Conservation (phyloP, 92 coral and sea anemone genomes). For the Isaurus tuberculatus region DNA sequence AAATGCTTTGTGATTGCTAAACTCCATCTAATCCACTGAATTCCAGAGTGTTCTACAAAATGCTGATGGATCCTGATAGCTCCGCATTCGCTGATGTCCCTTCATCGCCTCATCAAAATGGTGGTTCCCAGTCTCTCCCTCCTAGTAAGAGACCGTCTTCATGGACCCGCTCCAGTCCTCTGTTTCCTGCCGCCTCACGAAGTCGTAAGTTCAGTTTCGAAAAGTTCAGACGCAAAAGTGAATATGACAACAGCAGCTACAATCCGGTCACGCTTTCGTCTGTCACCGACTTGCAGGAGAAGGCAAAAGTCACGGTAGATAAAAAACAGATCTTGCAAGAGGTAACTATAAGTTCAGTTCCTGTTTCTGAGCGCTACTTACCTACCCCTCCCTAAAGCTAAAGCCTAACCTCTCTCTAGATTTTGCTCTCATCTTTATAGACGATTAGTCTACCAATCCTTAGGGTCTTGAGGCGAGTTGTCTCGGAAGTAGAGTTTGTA, state of each 20-base stretch:
- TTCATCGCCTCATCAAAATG: conserved; percentile 41
- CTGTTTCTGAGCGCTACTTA: too few species aligned
- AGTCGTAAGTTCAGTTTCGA: conserved; percentile 79
- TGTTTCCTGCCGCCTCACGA: conserved; percentile 69
- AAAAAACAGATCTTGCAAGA: conserved; percentile 53
- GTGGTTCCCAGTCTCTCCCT: conserved; percentile 59
- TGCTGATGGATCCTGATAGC: conserved; percentile 70
- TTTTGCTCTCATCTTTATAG: too few species aligned
- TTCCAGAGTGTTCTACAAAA: conserved; percentile 85
- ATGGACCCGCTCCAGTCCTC: conserved; percentile 64
- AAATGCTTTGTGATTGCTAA: neutral
- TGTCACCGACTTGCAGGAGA: conserved; percentile 67
- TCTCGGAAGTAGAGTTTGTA: too few species aligned
- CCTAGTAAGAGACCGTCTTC: conserved; percentile 65
- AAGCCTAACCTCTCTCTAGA: too few species aligned
- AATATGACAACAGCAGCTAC: conserved; percentile 45
- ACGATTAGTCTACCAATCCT: too few species aligned
- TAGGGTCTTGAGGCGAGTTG: too few species aligned
- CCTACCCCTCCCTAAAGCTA: too few species aligned
- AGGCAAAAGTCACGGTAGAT: conserved; percentile 15
- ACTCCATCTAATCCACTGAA: neutral
- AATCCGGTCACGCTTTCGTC: conserved; percentile 75
- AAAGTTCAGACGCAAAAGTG: conserved; percentile 74
- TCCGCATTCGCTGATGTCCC: conserved; percentile 42
- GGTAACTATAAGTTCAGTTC: neutral